phyloP scores from a whole-genome alignment of 2,113 vertebrate species.

The Monarcha castaneiventris region DNA sequence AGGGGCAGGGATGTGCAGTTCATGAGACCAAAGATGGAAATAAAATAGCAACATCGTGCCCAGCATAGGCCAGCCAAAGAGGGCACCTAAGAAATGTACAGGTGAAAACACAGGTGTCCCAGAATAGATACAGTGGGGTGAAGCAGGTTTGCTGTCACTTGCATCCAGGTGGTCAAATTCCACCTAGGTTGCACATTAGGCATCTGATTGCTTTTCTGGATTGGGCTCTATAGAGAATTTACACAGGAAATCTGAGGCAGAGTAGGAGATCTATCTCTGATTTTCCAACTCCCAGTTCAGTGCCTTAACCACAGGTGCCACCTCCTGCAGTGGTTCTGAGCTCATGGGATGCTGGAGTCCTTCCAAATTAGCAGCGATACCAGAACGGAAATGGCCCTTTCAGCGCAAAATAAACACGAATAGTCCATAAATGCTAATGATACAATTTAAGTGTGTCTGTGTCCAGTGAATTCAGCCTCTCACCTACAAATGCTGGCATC shows the following conservation, averaged over 20 bases:
- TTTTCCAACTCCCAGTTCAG: neutral
- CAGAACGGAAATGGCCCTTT: neutral
- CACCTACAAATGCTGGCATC: neutral
- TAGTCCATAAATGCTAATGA: neutral
- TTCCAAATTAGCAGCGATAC: neutral
- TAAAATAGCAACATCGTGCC: neutral
- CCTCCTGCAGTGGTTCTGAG: neutral
- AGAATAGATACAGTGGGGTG: fast-evolving
- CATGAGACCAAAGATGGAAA: neutral
- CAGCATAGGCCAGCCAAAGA: neutral
- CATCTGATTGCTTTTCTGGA: neutral
- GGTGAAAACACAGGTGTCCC: neutral
- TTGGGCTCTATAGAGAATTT: neutral
- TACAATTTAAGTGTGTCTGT: neutral
- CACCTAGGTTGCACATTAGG: neutral
- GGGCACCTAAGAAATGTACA: neutral
- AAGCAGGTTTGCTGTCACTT: neutral
- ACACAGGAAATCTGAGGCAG: neutral
- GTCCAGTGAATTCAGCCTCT: neutral
- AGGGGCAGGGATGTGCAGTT: neutral
- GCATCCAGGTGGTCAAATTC: neutral
- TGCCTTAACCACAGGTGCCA: neutral
- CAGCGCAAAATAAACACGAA: neutral
- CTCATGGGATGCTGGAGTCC: neutral
- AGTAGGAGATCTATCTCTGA: neutral